Percentiles rank a stretch among this genome's conserved stretches.
Conservation (phyloP, 2,797 vertebrate genomes). For the Neopelma chrysocephalum region DNA sequence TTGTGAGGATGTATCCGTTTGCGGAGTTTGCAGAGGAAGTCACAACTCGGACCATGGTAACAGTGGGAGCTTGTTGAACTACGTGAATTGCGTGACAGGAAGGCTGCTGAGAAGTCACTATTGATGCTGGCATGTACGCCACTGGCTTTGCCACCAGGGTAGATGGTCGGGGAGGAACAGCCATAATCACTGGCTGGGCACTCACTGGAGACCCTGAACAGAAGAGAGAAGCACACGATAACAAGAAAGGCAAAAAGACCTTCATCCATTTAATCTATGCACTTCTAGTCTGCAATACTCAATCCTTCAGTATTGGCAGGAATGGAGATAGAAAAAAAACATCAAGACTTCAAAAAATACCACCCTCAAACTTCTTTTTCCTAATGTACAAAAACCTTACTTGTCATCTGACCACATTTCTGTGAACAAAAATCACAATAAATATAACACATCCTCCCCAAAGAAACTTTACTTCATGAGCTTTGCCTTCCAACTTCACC, state of each 20-base stretch:
- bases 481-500: not conserved
- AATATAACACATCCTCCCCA: not conserved
- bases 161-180: constrained; percentile 85
- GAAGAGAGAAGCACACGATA: not conserved
- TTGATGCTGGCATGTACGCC: constrained; percentile 87
- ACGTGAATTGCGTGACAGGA: constrained; percentile 88
- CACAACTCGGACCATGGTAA: constrained; percentile 94
- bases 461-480: not conserved
- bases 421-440: not conserved
- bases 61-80: constrained; percentile 88
- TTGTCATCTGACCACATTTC: not conserved
- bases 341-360: not conserved
- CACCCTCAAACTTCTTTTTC: not conserved
- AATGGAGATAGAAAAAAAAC: not conserved
- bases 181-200: constrained; percentile 93
- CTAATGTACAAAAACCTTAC: not conserved
- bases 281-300: not conserved
- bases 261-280: not conserved
- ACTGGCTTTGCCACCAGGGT: constrained; percentile 86
- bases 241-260: not conserved
- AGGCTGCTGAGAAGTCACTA: constrained; percentile 82
- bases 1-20: constrained; percentile 89
- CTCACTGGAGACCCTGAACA: constrained; percentile 91
- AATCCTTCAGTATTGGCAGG: not conserved
- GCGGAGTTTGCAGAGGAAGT: constrained; percentile 84